These are phyloP conservation scores for Candidula unifasciata DNA, from an alignment of 2,888 invertebrate genomes.

Conservation along the genomic window DNA sequence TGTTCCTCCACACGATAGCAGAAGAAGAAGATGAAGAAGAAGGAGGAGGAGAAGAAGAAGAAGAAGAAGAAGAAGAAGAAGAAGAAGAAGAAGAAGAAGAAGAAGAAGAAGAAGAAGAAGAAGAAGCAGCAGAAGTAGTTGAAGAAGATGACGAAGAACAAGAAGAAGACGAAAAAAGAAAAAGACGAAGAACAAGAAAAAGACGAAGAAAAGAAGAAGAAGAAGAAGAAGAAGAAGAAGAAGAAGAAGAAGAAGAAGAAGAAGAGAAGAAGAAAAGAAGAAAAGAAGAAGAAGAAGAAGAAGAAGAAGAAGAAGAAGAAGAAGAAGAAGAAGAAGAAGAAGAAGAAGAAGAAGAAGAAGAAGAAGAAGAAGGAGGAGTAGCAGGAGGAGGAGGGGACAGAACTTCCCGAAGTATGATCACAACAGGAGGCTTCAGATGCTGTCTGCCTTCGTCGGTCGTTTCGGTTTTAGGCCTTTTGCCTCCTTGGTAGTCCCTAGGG, in stretches of 20 bases:
- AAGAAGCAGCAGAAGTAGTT: neutral
- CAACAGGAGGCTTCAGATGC: too few species aligned
- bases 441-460: too few species aligned
- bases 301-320: neutral
- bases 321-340: neutral
- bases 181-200: neutral
- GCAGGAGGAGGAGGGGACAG: neutral
- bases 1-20: neutral
- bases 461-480: too few species aligned
- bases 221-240: neutral
- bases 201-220: neutral
- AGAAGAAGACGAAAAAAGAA: neutral
- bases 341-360: neutral
- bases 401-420: neutral
- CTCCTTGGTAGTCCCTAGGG: too few species aligned
- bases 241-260: neutral
- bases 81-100: neutral
- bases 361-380: neutral
- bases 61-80: neutral
- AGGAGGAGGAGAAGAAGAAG: neutral
- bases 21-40: neutral
- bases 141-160: constrained; percentile 5
- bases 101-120: neutral
- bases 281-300: neutral
- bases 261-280: neutral